These are phyloP conservation scores for Drosophila grimshawi DNA, from an alignment of 1,140 invertebrate species.

Conservation along the genomic window DNA sequence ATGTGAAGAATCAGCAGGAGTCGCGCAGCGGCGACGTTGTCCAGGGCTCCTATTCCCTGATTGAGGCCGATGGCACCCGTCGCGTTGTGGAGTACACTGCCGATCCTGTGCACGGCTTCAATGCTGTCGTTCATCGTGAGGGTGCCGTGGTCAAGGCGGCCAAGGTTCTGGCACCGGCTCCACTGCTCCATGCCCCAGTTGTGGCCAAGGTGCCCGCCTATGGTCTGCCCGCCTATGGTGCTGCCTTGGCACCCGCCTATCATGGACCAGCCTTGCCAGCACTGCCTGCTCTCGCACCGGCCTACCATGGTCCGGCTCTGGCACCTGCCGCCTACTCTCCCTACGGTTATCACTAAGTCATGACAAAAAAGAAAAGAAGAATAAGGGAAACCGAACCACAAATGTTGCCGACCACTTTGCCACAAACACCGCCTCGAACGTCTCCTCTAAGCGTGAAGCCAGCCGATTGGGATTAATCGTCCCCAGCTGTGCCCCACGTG, in stretches of 20 bases:
- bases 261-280: slow-evolving; percentile 7
- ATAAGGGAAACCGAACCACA: slow-evolving; percentile 16
- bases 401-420: slow-evolving; percentile 52
- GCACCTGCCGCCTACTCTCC: slow-evolving; percentile 28
- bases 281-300: slow-evolving; percentile 57
- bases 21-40: slow-evolving; percentile 86
- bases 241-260: slow-evolving; percentile 59
- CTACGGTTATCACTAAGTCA: slow-evolving; percentile 74
- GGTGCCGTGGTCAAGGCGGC: slow-evolving; percentile 84
- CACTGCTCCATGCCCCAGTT: slow-evolving; percentile 66
- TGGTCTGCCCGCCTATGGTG: slow-evolving; percentile 24
- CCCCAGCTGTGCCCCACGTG: neutral
- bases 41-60: slow-evolving; percentile 86
- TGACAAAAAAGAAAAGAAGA: neutral
- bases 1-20: slow-evolving; percentile 87
- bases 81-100: slow-evolving; percentile 86
- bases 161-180: slow-evolving; percentile 77
- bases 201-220: slow-evolving; percentile 60
- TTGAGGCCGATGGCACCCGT: slow-evolving; percentile 87
- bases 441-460: slow-evolving; percentile 50
- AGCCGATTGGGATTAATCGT: neutral
- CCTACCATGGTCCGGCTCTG: slow-evolving; percentile 46
- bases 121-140: slow-evolving; percentile 85
- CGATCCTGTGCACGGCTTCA: slow-evolving; percentile 86
- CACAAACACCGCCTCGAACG: slow-evolving; percentile 38